Evolutionary conservation across 2,888 invertebrate species (phyloP).

Genomic region (Limnephilus auricula): DNA sequence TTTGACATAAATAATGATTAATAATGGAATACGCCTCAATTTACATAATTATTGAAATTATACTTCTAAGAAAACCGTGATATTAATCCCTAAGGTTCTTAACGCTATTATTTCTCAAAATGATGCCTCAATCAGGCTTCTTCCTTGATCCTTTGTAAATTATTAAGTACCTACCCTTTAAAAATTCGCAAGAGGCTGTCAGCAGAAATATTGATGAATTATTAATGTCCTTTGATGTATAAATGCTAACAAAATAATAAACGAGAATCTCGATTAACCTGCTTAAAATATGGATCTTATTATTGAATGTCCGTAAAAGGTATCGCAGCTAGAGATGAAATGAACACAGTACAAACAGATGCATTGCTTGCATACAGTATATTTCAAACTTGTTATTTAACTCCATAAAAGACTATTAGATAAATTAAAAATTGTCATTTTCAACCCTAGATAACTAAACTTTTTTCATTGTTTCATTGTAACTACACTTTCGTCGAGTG

Average conservation of each 20-base stretch:
- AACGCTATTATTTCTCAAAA: neutral
- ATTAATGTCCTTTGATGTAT: neutral
- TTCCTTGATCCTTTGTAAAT: neutral
- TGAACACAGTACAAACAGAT: too few species aligned
- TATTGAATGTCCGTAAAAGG: too few species aligned
- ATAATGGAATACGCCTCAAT: neutral
- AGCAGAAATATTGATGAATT: neutral
- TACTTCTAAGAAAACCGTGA: neutral
- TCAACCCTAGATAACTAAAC: too few species aligned
- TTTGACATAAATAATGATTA: too few species aligned
- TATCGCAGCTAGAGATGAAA: too few species aligned
- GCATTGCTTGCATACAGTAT: too few species aligned
- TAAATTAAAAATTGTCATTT: too few species aligned
- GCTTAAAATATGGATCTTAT: too few species aligned
- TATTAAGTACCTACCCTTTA: neutral
- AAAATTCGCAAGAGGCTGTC: neutral
- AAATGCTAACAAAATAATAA: neutral
- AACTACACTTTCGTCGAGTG: too few species aligned
- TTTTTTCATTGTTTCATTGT: too few species aligned
- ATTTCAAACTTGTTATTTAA: too few species aligned
- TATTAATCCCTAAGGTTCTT: neutral
- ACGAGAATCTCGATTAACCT: neutral
- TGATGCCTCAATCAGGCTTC: neutral
- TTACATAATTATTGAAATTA: neutral
- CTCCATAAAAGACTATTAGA: too few species aligned